Conservation (phyloP, 2,797 vertebrate genomes). For the Percopsis omiscomaycus region DNA sequence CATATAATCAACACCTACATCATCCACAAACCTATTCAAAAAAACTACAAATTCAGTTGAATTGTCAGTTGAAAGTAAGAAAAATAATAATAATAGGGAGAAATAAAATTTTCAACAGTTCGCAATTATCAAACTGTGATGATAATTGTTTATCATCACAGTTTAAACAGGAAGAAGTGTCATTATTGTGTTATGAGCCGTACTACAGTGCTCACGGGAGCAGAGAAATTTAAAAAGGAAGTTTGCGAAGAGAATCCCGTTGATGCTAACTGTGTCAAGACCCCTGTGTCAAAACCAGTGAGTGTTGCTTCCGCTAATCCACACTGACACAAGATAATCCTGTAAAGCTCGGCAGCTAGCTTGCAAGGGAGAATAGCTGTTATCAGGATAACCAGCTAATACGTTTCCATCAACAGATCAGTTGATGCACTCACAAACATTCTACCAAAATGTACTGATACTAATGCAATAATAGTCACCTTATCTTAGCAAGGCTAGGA, state of each 20-base stretch:
- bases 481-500: neutral
- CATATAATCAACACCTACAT: too few relatives aligned
- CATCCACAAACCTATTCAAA: too few relatives aligned
- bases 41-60: too few relatives aligned
- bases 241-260: conserved; percentile 33
- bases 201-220: conserved; percentile 1
- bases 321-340: conserved; percentile 59
- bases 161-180: neutral
- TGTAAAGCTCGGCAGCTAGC: conserved; percentile 36
- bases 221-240: neutral
- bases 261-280: conserved; percentile 44
- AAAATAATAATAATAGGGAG: too few relatives aligned
- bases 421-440: conserved; percentile 2
- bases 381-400: neutral
- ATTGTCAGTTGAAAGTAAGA: too few relatives aligned
- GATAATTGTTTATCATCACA: conserved; percentile 21
- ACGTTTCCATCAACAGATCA: neutral
- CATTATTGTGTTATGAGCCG: too few relatives aligned
- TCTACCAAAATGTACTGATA: conserved; percentile 2
- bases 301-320: conserved; percentile 57
- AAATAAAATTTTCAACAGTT: too few relatives aligned
- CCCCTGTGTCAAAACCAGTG: conserved; percentile 22
- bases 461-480: neutral
- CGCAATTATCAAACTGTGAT: too few relatives aligned
- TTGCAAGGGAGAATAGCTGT: conserved; percentile 35